Evolutionary conservation across 2,113 vertebrate genomes (phyloP).

Genomic region (Leptobrachium leishanense): DNA sequence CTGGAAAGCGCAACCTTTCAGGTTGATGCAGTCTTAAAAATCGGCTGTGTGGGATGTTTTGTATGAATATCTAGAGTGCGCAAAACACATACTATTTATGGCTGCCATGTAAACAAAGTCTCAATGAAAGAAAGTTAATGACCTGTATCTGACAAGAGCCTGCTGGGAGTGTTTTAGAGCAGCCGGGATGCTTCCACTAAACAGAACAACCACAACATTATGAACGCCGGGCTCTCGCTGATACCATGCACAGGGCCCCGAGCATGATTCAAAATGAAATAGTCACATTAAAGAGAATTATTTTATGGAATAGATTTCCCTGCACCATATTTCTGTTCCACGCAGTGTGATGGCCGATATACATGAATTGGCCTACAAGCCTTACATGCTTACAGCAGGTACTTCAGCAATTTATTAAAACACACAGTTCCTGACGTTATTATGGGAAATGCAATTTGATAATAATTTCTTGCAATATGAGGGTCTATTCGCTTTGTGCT

Average conservation of each 20-base stretch:
- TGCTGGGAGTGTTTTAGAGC: slow-evolving; percentile 64
- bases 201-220: slow-evolving; percentile 21
- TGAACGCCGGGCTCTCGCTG: slow-evolving; percentile 8
- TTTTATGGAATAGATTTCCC: too few relatives aligned
- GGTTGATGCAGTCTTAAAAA: background rate
- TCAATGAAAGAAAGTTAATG: slow-evolving; percentile 77
- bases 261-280: background rate
- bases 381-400: too few relatives aligned
- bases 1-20: background rate
- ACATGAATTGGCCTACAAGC: too few relatives aligned
- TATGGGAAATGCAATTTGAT: too few relatives aligned
- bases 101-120: slow-evolving; percentile 71
- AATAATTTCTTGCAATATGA: too few relatives aligned
- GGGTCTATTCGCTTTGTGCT: too few relatives aligned
- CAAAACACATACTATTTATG: slow-evolving; percentile 45
- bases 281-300: background rate
- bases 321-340: too few relatives aligned
- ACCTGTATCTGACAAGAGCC: slow-evolving; percentile 79
- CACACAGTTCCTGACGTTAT: too few relatives aligned
- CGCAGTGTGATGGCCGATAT: too few relatives aligned
- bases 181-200: slow-evolving; percentile 25
- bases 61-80: slow-evolving; percentile 21
- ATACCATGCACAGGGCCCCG: slow-evolving; percentile 2
- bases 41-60: background rate
- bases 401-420: too few relatives aligned